Evolutionary conservation across 2,113 vertebrate genomes (phyloP), one percentile per base, ranked within the genome.

Genomic region (Chamaetylas fuelleborni): DNA sequence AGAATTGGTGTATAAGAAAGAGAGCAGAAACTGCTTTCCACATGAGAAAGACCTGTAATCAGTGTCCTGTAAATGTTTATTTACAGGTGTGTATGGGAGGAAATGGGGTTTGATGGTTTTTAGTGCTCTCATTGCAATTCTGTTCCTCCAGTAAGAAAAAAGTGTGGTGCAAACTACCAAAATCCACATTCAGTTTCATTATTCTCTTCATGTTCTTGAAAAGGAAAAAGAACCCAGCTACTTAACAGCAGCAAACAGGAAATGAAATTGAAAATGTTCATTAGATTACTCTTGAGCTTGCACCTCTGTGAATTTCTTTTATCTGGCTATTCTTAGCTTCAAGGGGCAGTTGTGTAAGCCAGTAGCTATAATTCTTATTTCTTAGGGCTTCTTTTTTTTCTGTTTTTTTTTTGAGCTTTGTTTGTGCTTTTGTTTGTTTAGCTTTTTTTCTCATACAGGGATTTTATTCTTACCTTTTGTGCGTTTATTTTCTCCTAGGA

Each of bases 401-500:
- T 6, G 4, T 50, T 24, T 24, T 38, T 23, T 20, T 50, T 73
- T 50, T 28, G 17, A 36, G 17, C 6, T 67, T 17, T 20, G 3
- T 33, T 34, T 26, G 7, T n/a, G 8, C 6, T 13, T 45, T 42
- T 50, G 3, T 34, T 76, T 16, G 2, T 4, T 57, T 50, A 26
- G 2, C 1, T 5, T 8, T 33, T 60, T 33, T 11, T 1, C 13
- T 23, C 12, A 4, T 7, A 14, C 11, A 73, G 33, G 3, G 3
- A 48, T 51, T 77, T 84, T 70, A 25, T 62, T 66, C 51, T 74
- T 50, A 36, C 20, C 3, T n/a, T n/a, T n/a, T n/a, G 2, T 45
- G 12, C 22, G 14, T 5, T n/a, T 36, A n/a, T 73, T 78, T 65
- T 81, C 25, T 86, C 17, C 38, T 61, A 57, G 45, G 56, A 57